Conservation (phyloP, 2,113 vertebrate species). For the Amphiprion ocellaris region DNA sequence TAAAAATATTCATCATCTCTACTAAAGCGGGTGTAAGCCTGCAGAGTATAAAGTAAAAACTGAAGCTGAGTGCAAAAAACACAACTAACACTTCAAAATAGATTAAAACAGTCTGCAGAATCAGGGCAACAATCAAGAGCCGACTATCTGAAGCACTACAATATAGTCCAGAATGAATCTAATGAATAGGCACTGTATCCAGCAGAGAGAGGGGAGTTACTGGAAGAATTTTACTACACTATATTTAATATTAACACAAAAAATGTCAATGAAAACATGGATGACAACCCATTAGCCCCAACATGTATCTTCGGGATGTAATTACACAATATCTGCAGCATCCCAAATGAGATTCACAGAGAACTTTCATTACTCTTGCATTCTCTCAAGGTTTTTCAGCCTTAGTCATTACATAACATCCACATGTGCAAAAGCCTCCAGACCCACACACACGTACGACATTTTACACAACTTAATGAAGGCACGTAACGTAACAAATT, state of each 20-base stretch:
- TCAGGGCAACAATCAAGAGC: slow-evolving; percentile 4
- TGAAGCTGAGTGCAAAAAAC: slow-evolving; percentile 7
- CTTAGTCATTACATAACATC: slow-evolving; percentile 64
- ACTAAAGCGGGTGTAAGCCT: slow-evolving; percentile 23
- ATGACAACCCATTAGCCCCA: background rate
- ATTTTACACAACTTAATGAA: slow-evolving; percentile 18
- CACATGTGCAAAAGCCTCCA: slow-evolving; percentile 53
- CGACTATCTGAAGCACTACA: slow-evolving; percentile 1
- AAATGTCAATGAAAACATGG: slow-evolving; percentile 4
- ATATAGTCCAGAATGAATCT: background rate
- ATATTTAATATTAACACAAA: background rate
- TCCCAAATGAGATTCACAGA: slow-evolving; percentile 27
- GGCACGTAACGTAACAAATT: background rate
- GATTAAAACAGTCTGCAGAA: slow-evolving; percentile 17
- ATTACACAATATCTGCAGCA: slow-evolving; percentile 20
- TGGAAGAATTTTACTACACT: background rate
- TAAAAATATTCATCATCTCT: slow-evolving; percentile 49
- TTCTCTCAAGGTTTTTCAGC: slow-evolving; percentile 49
- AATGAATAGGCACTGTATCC: slow-evolving; percentile 5
- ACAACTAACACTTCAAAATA: slow-evolving; percentile 15
- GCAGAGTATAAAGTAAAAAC: slow-evolving; percentile 34
- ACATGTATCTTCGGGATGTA: slow-evolving; percentile 8
- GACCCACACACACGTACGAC: slow-evolving; percentile 22
- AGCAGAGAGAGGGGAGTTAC: background rate
- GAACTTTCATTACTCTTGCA: slow-evolving; percentile 59